Conservation (phyloP, 2,888 invertebrate species). For the Gerris lacustris region DNA sequence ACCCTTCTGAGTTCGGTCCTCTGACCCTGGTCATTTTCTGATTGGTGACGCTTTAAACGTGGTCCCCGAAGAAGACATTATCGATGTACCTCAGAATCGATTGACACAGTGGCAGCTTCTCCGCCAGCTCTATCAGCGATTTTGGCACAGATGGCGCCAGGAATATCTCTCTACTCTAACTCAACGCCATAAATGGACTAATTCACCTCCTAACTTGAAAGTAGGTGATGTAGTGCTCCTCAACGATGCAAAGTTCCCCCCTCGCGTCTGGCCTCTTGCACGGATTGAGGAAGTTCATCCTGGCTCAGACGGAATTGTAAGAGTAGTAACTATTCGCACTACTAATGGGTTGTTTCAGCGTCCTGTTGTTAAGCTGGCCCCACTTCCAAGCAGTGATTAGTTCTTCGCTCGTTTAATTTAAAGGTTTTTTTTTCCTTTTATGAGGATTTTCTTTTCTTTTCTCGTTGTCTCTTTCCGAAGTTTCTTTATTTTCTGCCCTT, state of each 20-base stretch:
- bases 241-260: conserved; percentile 6
- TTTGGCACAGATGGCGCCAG: conserved; percentile 28
- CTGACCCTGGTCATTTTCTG: too few species aligned
- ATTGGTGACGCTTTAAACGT: conserved; percentile 26
- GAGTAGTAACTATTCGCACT: conserved; percentile 21
- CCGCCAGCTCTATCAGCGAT: conserved; percentile 21
- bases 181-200: conserved; percentile 19
- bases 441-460: too few species aligned
- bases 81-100: conserved; percentile 20
- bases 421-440: too few species aligned
- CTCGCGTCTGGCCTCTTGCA: conserved; percentile 17
- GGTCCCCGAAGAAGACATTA: conserved; percentile 29
- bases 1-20: conserved; percentile 26
- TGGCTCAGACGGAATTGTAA: conserved; percentile 19
- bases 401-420: too few species aligned
- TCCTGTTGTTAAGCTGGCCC: too few species aligned
- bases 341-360: too few species aligned
- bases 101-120: conserved; percentile 27
- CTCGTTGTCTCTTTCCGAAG: too few species aligned
- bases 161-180: conserved; percentile 23
- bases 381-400: too few species aligned
- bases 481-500: too few species aligned
- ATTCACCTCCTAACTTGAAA: conserved; percentile 11
- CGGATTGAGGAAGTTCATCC: conserved; percentile 19
- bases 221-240: conserved; percentile 22